A percentile compares a stretch with the other conserved stretches of the same genome.
These are phyloP conservation scores for Echinarachnius parma DNA, from an alignment of 53 echinoderm and acorn worm genomes.

Conservation along the genomic window DNA sequence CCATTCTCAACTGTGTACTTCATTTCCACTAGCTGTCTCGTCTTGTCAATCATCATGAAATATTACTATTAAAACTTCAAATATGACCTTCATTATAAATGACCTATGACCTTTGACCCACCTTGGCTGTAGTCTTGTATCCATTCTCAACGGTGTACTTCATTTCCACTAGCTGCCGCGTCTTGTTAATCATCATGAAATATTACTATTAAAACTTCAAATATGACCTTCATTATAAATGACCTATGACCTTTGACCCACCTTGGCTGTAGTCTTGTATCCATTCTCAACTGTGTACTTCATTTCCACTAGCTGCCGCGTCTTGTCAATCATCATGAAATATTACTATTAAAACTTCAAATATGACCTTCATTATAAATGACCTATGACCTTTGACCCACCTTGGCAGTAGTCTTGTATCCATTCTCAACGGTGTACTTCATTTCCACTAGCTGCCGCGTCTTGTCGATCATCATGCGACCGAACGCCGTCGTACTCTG, in stretches of 20 bases:
- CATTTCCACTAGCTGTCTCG: conserved; percentile 71
- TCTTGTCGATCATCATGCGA: conserved; percentile 90
- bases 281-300: conserved; percentile 89
- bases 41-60: no score
- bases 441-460: conserved; percentile 82
- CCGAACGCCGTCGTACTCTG: conserved; percentile 97
- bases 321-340: conserved; percentile 93
- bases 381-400: no score
- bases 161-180: conserved; percentile 82
- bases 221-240: no score
- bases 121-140: conserved; percentile 76
- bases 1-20: no score
- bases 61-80: no score
- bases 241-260: no score
- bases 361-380: no score
- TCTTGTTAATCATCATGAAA: conserved; percentile 92
- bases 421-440: conserved; percentile 89
- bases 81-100: no score
- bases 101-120: no score
- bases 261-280: conserved; percentile 76
- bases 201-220: no score
- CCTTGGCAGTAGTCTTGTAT: conserved; percentile 76
- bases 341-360: no score
- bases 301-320: conserved; percentile 82
- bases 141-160: conserved; percentile 89